A percentile compares a stretch with the other conserved stretches of the same genome.
Conservation (phyloP, 2,797 vertebrate species). For the Scolopax bukidnonensis region DNA sequence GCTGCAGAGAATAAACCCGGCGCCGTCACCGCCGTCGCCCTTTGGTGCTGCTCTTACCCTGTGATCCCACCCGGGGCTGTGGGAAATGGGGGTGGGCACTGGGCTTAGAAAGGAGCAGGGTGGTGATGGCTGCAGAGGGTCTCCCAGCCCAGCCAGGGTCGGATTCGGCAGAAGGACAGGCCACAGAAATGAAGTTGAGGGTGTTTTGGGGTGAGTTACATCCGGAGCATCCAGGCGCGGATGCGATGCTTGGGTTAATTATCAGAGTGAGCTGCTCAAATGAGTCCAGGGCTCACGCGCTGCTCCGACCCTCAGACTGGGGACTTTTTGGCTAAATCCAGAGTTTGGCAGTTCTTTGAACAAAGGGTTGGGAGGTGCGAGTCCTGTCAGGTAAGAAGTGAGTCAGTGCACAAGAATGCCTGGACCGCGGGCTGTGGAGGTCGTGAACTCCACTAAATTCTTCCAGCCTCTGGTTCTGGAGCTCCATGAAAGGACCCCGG, state of each 20-base stretch:
- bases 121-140: rapidly evolving
- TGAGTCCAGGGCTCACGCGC: not conserved
- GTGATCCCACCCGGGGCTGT: not conserved
- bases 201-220: not conserved
- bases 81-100: not conserved
- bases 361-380: not conserved
- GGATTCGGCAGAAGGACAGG: rapidly evolving
- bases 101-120: not conserved
- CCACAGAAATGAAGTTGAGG: rapidly evolving
- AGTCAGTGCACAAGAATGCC: not conserved
- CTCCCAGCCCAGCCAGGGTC: rapidly evolving
- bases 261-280: rapidly evolving
- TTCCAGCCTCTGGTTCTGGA: not conserved
- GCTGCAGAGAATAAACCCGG: not conserved
- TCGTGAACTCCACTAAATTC: slow-evolving; percentile 22
- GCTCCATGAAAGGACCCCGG: not conserved
- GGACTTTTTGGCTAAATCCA: not conserved
- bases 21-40: not conserved
- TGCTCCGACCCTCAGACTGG: not conserved
- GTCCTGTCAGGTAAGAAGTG: not conserved
- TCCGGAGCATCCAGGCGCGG: not conserved
- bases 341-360: not conserved
- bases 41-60: not conserved
- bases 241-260: rapidly evolving
- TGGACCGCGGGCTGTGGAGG: not conserved